These are phyloP conservation scores for Thecocarcelia acutangulata DNA, from an alignment of 2,888 invertebrate species.

Conservation along the genomic window DNA sequence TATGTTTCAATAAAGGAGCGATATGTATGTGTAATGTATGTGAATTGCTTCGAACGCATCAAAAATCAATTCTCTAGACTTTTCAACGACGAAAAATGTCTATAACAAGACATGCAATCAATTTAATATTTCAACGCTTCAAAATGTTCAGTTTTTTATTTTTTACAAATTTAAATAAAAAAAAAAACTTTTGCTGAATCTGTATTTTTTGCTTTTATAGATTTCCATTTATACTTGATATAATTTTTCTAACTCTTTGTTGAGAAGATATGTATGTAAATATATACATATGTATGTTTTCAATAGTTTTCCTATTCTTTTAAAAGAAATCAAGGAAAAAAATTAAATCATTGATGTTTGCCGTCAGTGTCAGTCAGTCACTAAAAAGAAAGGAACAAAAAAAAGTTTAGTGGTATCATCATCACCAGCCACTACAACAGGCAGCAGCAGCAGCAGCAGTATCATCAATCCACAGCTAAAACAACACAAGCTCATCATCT, in stretches of 20 bases:
- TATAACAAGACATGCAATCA: slow-evolving; percentile 49
- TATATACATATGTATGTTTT: slow-evolving; percentile 29
- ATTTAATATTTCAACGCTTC: slow-evolving; percentile 65
- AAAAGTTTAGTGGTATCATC: slow-evolving; percentile 71
- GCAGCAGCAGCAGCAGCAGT: slow-evolving; percentile 61
- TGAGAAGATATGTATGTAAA: slow-evolving; percentile 13
- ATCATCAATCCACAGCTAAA: slow-evolving; percentile 69
- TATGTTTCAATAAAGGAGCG: too few species aligned
- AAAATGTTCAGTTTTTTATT: slow-evolving; percentile 42
- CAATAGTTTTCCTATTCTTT: slow-evolving; percentile 2
- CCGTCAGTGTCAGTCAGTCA: slow-evolving; percentile 69
- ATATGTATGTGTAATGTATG: too few species aligned
- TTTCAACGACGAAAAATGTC: slow-evolving; percentile 43
- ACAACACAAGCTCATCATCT: slow-evolving; percentile 67
- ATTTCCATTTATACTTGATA: slow-evolving; percentile 49
- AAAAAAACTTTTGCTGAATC: slow-evolving; percentile 51
- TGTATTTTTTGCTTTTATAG: slow-evolving; percentile 24
- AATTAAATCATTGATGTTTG: slow-evolving; percentile 66
- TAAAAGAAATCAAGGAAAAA: slow-evolving; percentile 12
- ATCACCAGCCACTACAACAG: slow-evolving; percentile 72
- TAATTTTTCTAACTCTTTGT: slow-evolving; percentile 47
- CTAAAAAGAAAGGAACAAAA: slow-evolving; percentile 43
- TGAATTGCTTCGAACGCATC: not conserved
- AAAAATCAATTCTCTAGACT: slow-evolving; percentile 26
- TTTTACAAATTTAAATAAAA: slow-evolving; percentile 33